Conservation (phyloP, 2,888 invertebrate species). For the Temnothorax ravouxi region DNA sequence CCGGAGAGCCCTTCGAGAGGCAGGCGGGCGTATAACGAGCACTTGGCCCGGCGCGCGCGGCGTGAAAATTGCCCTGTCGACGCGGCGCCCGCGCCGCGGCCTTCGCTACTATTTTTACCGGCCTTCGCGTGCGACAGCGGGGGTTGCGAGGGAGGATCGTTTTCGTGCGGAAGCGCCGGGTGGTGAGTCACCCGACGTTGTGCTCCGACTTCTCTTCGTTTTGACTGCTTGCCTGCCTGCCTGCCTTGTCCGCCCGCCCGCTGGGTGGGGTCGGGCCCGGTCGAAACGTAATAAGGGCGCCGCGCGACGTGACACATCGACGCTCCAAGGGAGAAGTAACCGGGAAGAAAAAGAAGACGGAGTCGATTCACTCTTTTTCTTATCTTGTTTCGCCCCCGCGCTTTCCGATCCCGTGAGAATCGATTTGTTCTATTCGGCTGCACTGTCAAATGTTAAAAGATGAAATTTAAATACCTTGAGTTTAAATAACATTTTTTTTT, state of each 20-base stretch:
- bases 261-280: conserved; percentile 30
- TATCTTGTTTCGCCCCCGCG: not conserved
- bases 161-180: conserved; percentile 42
- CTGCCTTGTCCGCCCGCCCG: not conserved
- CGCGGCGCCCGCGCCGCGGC: conserved; percentile 30
- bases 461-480: too few relatives aligned
- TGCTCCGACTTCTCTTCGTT: conserved; percentile 26
- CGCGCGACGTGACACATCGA: conserved; percentile 9
- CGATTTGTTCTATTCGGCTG: not conserved
- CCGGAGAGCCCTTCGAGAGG: conserved; percentile 16
- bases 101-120: conserved; percentile 57
- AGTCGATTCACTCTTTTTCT: not conserved
- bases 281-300: conserved; percentile 39
- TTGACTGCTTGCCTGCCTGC: not conserved
- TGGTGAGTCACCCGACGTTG: conserved; percentile 43
- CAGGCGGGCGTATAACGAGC: not conserved
- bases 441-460: too few relatives aligned
- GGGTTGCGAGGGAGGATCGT: conserved; percentile 40
- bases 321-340: not conserved
- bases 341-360: not conserved
- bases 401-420: not conserved
- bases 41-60: not conserved
- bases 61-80: conserved; percentile 38
- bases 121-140: conserved; percentile 31
- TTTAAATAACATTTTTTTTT: too few relatives aligned